A percentile compares a stretch with the other conserved stretches of the same genome.
Evolutionary conservation across 2,113 vertebrate genomes (phyloP).

Genomic region (Malurus elegans): DNA sequence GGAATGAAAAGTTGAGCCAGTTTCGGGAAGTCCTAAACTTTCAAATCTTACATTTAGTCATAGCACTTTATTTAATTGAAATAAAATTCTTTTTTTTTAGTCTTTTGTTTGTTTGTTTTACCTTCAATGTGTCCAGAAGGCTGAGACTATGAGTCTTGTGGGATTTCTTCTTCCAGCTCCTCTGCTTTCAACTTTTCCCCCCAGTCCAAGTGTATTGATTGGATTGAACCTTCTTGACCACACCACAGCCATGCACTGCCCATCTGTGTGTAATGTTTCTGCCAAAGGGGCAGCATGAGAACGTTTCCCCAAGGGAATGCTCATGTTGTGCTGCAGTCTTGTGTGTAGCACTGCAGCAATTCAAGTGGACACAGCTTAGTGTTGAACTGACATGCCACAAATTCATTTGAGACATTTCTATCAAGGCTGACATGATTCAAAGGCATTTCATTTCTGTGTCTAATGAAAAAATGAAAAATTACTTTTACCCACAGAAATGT

Average conservation of each 20-base stretch:
- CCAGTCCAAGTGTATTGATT: background rate
- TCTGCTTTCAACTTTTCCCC: background rate
- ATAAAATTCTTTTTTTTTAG: background rate
- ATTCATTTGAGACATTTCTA: background rate
- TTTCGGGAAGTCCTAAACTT: background rate
- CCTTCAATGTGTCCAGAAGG: background rate
- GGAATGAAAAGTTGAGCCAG: background rate
- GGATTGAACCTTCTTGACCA: background rate
- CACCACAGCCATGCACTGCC: background rate
- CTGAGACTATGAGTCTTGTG: background rate
- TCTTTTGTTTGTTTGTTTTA: background rate
- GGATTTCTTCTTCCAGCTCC: background rate
- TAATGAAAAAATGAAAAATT: constrained; percentile 56
- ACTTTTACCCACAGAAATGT: background rate
- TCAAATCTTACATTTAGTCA: background rate
- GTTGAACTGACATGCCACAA: background rate
- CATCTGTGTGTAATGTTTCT: background rate
- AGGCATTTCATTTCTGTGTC: constrained; percentile 1
- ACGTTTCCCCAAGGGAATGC: background rate
- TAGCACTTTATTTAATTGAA: background rate
- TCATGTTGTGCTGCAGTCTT: background rate
- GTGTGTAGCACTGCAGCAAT: background rate
- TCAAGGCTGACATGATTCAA: background rate
- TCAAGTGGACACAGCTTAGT: background rate
- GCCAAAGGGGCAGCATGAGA: background rate